Base-by-base conservation (phyloP, 2,888 invertebrate genomes). In the Litoditis marina region DNA sequence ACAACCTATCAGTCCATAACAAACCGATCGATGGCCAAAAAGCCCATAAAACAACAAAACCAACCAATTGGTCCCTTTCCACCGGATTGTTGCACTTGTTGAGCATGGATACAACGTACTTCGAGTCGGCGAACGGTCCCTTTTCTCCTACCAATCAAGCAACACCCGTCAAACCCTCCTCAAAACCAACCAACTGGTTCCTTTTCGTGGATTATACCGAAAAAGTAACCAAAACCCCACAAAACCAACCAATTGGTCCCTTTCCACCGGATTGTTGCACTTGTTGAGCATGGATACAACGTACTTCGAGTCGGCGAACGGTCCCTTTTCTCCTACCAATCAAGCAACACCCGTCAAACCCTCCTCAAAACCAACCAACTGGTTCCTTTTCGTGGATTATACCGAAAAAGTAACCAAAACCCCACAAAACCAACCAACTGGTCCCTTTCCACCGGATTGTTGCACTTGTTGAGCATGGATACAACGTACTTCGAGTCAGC, bases 321-420 rank as follows among this genome's bases (percentile, higher is more conserved):
- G 90, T 0, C 96, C 96, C 76, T 99, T 96, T 84, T 94, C 93
- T 84, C 93, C 92, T n/a, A n/a, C n/a, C n/a, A n/a, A n/a, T n/a
- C n/a, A n/a, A n/a, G n/a, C n/a, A n/a, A n/a, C n/a, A n/a, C n/a
- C n/a, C n/a, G n/a, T n/a, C n/a, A n/a, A n/a, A n/a, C n/a, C n/a
- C n/a, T n/a, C n/a, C n/a, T n/a, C n/a, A n/a, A n/a, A n/a, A n/a
- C n/a, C n/a, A n/a, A n/a, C n/a, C n/a, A n/a, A n/a, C n/a, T n/a
- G n/a, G n/a, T n/a, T n/a, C n/a, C n/a, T n/a, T n/a, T n/a, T n/a
- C n/a, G n/a, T n/a, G n/a, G n/a, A n/a, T n/a, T n/a, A n/a, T n/a
- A n/a, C n/a, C n/a, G n/a, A n/a, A n/a, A n/a, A n/a, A n/a, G n/a
- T n/a, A n/a, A n/a, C n/a, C n/a, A n/a, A n/a, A n/a, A n/a, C n/a